Evolutionary conservation across 2,888 invertebrate species (phyloP), one percentile per base, ranked within the genome.

Genomic region (Stenolophus ochropezus): DNA sequence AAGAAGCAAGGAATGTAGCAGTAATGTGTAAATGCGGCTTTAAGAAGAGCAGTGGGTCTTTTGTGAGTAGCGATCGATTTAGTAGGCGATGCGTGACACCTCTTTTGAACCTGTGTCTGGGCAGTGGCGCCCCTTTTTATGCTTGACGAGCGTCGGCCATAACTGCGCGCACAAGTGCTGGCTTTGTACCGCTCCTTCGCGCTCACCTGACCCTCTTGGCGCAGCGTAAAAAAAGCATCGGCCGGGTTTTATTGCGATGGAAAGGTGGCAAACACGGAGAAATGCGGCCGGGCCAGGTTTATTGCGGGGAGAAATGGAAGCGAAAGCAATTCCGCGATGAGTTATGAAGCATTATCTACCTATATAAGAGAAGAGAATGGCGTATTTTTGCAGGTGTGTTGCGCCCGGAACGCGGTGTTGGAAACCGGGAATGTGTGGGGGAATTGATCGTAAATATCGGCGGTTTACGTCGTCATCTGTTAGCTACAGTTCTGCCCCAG

Each of bases 261-360:
- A 87, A 85, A 86, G 86, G 86, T 86, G 87, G 86, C 85, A 85
- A 85, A 85, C 85, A 85, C 85, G 86, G 84, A 86, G 85, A 85
- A 86, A 87, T 88, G 88, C 86, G 81, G 75, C 87, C 87, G 84
- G 85, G 85, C 86, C 86, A 86, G 87, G 88, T 89, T 89, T 89
- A 89, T 89, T 87, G 88, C 87, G 84, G 86, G 83, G 86, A 87
- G 88, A 87, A 88, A 89, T 88, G 88, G 88, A 88, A 88, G 88
- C 88, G 87, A 89, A 87, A 88, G 88, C 89, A 88, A 89, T 89
- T 88, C 86, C 86, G 84, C 85, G 87, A 88, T 89, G 89, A 89
- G 87, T 89, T 89, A 89, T 89, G 87, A 87, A 85, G 87, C 88
- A 89, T 89, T 89, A 89, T 89, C 89, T 89, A 89, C 89, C 89